Evolutionary conservation across 1,140 invertebrate genomes (phyloP).

Genomic region (Vanessa atalanta): DNA sequence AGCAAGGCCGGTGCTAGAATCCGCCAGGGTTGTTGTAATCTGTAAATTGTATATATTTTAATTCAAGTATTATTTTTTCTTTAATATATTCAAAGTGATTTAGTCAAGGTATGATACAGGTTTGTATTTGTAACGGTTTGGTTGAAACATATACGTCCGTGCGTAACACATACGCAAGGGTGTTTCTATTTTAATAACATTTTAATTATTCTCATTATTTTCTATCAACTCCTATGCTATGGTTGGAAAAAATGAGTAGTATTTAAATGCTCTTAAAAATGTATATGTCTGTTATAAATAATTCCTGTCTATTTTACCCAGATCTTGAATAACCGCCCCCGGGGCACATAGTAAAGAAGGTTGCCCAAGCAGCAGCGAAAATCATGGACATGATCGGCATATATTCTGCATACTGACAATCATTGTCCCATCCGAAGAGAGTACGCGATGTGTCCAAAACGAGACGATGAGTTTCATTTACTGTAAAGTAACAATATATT

Average conservation of each 20-base stretch:
- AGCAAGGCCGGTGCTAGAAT: conserved; percentile 66
- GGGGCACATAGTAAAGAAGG: conserved; percentile 72
- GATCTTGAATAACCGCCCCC: conserved; percentile 62
- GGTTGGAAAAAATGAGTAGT: neutral
- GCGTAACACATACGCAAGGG: too few species aligned
- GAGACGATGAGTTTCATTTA: conserved; percentile 52
- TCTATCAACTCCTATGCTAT: neutral
- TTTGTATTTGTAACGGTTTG: too few species aligned
- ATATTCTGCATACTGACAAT: conserved; percentile 68
- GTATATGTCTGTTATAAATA: too few species aligned
- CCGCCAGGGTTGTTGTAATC: conserved; percentile 66
- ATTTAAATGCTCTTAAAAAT: too few species aligned
- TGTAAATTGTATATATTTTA: conserved; percentile 31
- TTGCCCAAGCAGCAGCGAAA: conserved; percentile 63
- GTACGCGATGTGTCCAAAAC: conserved; percentile 59
- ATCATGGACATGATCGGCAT: conserved; percentile 68
- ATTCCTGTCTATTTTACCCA: conserved; percentile 44
- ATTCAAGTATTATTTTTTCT: too few species aligned
- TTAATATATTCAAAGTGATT: too few species aligned
- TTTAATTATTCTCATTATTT: too few species aligned
- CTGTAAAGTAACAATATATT: conserved; percentile 40
- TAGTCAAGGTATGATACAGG: too few species aligned
- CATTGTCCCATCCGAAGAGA: conserved; percentile 53
- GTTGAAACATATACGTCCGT: too few species aligned
- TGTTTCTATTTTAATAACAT: too few species aligned